phyloP scores from a whole-genome alignment of 2,113 vertebrate species.

The Sorex fumeus region DNA sequence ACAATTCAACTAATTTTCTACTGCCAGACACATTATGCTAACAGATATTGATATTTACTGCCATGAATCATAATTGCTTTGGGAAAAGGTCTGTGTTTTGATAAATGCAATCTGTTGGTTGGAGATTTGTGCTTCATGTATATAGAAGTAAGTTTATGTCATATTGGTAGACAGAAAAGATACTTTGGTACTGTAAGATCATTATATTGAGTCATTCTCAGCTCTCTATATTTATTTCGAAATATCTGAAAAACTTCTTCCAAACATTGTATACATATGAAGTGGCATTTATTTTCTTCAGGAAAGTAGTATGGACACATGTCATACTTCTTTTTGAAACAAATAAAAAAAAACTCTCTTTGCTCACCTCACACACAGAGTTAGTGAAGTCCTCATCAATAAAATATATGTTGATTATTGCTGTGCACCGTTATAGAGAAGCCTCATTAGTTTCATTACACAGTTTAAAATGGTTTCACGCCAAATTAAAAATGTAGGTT shows the following conservation, averaged over 20 bases:
- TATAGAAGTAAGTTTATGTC: background rate
- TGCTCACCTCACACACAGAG: conserved; percentile 33
- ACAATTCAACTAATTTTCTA: conserved; percentile 74
- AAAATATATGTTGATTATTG: conserved; percentile 82
- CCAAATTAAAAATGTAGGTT: conserved; percentile 84
- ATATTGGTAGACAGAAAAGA: conserved; percentile 20
- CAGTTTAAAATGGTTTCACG: conserved; percentile 80
- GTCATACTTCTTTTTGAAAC: conserved; percentile 56
- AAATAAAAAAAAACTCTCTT: conserved; percentile 69
- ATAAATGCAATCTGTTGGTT: conserved; percentile 27
- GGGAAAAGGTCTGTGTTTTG: conserved; percentile 62
- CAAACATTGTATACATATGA: background rate
- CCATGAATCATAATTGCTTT: conserved; percentile 71
- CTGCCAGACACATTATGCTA: conserved; percentile 72
- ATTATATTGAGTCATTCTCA: conserved; percentile 38
- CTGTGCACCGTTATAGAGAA: conserved; percentile 58
- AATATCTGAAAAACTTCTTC: conserved; percentile 68
- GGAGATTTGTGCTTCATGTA: conserved; percentile 9
- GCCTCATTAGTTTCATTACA: conserved; percentile 67
- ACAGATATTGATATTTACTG: conserved; percentile 62
- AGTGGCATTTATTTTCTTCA: conserved; percentile 60
- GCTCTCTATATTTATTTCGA: conserved; percentile 68
- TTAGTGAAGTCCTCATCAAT: conserved; percentile 75
- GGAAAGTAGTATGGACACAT: conserved; percentile 60
- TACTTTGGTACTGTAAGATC: conserved; percentile 46